phyloP scores from a whole-genome alignment of 2,797 vertebrate species.

The Clarias fuscus region DNA sequence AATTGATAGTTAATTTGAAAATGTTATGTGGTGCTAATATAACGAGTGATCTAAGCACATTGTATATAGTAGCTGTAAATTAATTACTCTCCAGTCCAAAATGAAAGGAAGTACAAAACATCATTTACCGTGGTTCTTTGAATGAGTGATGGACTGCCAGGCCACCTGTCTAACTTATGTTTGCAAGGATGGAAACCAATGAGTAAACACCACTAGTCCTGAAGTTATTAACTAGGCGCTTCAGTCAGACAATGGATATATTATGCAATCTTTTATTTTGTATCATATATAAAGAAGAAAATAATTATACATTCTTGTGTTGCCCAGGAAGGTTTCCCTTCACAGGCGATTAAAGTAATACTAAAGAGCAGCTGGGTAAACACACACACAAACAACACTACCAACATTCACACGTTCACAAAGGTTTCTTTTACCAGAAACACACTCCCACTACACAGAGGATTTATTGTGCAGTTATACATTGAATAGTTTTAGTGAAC shows the following conservation, averaged over 20 bases:
- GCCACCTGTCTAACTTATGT: not conserved
- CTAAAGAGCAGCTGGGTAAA: slow-evolving; percentile 36
- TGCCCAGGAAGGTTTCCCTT: not conserved
- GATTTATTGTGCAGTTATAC: slow-evolving; percentile 21
- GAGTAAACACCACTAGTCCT: not conserved
- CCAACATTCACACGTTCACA: slow-evolving; percentile 14
- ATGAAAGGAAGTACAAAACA: not conserved
- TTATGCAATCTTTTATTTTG: not conserved
- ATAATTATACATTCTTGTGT: not conserved
- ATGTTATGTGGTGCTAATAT: too few species aligned
- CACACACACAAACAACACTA: slow-evolving; percentile 24
- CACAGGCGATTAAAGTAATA: slow-evolving; percentile 3
- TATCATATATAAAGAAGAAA: not conserved
- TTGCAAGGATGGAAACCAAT: not conserved
- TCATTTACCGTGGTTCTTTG: not conserved
- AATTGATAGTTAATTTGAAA: too few species aligned
- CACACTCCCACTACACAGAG: slow-evolving; percentile 15
- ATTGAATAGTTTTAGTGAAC: slow-evolving; percentile 4
- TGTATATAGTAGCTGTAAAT: not conserved
- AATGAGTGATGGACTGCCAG: not conserved
- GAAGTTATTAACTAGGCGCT: not conserved
- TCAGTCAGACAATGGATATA: not conserved
- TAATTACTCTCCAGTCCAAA: not conserved
- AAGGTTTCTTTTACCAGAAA: slow-evolving; percentile 29
- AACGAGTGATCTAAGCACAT: too few species aligned